phyloP scores from a whole-genome alignment of 1,140 invertebrate genomes.

The Drosophila baimaii region DNA sequence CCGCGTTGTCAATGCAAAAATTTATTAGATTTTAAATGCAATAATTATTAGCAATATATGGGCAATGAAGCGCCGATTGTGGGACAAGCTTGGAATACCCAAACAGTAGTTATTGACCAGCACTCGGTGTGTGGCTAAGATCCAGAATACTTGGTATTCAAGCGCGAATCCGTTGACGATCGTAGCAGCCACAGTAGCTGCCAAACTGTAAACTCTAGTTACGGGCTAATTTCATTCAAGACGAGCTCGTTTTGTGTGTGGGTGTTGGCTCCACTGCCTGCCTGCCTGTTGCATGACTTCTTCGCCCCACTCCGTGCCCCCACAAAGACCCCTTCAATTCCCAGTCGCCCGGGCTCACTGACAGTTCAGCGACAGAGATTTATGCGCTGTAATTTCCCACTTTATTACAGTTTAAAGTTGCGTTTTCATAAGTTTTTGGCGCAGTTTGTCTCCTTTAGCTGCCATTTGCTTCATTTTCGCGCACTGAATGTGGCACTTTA shows the following conservation, averaged over 20 bases:
- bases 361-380: constrained; percentile 78
- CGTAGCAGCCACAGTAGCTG: constrained; percentile 66
- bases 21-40: constrained; percentile 84
- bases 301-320: background rate
- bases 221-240: constrained; percentile 70
- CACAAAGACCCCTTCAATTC: constrained; percentile 16
- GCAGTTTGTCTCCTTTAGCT: constrained; percentile 61
- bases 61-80: constrained; percentile 75
- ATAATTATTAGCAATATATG: constrained; percentile 83
- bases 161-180: constrained; percentile 9
- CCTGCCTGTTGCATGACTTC: constrained; percentile 30
- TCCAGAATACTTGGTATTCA: constrained; percentile 58
- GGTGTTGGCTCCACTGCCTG: constrained; percentile 63
- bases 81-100: constrained; percentile 59
- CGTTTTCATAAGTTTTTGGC: constrained; percentile 75
- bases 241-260: constrained; percentile 56
- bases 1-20: constrained; percentile 77
- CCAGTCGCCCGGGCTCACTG: constrained; percentile 41
- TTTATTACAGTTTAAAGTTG: constrained; percentile 82
- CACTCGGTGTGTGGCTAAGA: constrained; percentile 43
- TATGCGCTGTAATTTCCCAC: constrained; percentile 81
- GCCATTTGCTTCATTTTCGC: constrained; percentile 69
- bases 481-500: constrained; percentile 45
- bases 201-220: constrained; percentile 72
- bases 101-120: constrained; percentile 41